Percentiles rank a stretch among this genome's conserved stretches.
These are phyloP conservation scores for Phrynocephalus vlangalii DNA, from an alignment of 2,797 vertebrate genomes.

Conservation along the genomic window DNA sequence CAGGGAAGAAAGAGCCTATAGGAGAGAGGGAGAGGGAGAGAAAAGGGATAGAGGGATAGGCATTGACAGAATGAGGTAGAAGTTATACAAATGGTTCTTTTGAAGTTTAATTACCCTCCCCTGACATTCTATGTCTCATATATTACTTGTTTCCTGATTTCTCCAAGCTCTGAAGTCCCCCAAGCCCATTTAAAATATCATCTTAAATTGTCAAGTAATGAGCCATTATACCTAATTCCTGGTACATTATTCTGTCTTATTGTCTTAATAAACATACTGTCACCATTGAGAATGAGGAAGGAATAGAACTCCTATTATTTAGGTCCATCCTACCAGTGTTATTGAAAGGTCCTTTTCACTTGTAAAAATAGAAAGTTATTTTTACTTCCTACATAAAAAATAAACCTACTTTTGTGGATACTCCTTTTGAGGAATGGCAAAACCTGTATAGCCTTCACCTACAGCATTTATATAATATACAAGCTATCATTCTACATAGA, in stretches of 20 bases:
- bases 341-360: background rate
- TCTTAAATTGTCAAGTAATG: background rate
- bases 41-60: background rate
- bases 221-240: too few species aligned
- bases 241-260: too few species aligned
- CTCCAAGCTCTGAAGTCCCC: background rate
- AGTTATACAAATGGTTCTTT: background rate
- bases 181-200: background rate
- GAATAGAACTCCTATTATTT: background rate
- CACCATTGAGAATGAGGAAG: background rate
- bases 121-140: background rate
- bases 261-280: too few species aligned
- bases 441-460: background rate
- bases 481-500: too few species aligned
- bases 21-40: too few species aligned
- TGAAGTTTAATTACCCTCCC: background rate
- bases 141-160: background rate
- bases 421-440: background rate
- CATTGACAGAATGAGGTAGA: background rate
- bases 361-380: too few species aligned
- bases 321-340: too few species aligned
- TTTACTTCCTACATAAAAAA: too few species aligned
- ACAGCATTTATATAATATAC: background rate
- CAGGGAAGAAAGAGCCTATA: too few species aligned
- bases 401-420: too few species aligned